Evolutionary conservation across 2,888 invertebrate genomes (phyloP).

Genomic region (Pheosia gnoma): DNA sequence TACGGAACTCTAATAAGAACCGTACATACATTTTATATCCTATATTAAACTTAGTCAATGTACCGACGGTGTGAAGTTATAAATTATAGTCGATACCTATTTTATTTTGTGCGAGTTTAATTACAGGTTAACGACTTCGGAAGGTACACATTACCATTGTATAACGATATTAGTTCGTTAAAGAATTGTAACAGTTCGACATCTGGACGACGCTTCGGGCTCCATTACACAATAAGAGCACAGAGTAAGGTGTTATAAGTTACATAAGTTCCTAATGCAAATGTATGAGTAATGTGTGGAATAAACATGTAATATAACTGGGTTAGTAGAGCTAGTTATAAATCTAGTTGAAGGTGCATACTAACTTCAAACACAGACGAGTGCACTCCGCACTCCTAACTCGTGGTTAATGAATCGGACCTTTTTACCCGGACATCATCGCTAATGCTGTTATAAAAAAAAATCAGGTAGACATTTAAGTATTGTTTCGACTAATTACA

Average conservation of each 20-base stretch:
- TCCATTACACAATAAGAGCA: not conserved
- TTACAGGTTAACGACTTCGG: not conserved
- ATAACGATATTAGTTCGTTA: not conserved
- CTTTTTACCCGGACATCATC: too few relatives aligned
- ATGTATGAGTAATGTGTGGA: not conserved
- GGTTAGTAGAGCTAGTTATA: not conserved
- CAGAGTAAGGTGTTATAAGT: not conserved
- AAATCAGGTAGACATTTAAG: too few relatives aligned
- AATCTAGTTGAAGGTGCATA: not conserved
- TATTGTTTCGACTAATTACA: too few relatives aligned
- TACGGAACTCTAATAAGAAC: too few relatives aligned
- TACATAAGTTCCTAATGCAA: conserved; percentile 3
- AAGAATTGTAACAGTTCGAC: not conserved
- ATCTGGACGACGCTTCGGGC: conserved; percentile 5
- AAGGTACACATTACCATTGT: not conserved
- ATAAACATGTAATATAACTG: not conserved
- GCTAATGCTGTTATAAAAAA: too few relatives aligned
- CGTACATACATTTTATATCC: too few relatives aligned
- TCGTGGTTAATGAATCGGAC: too few relatives aligned
- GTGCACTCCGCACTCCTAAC: too few relatives aligned
- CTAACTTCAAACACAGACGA: too few relatives aligned
- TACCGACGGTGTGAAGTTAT: too few relatives aligned
- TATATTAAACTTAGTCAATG: too few relatives aligned
- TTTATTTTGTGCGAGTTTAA: not conserved
- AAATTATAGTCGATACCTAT: not conserved